Percentiles rank a stretch among this genome's conserved stretches.
phyloP scores from a whole-genome alignment of 2,888 invertebrate species.

The Chouioia cunea region DNA sequence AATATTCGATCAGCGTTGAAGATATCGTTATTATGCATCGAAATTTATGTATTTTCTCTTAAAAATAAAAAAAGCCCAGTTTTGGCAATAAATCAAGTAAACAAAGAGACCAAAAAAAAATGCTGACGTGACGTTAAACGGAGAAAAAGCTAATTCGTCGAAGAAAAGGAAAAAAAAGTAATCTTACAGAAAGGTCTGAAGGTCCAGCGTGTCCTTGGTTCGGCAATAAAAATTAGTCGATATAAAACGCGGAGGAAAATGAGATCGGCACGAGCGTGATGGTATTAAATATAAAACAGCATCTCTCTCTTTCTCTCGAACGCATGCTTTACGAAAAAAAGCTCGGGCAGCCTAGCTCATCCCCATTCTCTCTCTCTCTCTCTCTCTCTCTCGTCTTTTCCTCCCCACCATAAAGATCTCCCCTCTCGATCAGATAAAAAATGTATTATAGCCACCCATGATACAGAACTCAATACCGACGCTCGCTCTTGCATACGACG shows the following conservation, averaged over 20 bases:
- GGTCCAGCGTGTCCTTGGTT: constrained; percentile 43
- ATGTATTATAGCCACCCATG: constrained; percentile 68
- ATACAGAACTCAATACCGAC: constrained; percentile 67
- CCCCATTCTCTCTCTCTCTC: constrained; percentile 42
- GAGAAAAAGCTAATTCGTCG: constrained; percentile 10
- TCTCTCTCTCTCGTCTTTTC: constrained; percentile 51
- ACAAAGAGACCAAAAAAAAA: background rate
- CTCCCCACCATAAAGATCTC: constrained; percentile 66
- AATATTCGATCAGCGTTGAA: too few relatives aligned
- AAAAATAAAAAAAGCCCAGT: too few relatives aligned
- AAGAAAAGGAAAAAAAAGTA: constrained; percentile 35
- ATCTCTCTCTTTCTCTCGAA: too few relatives aligned
- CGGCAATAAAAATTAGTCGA: constrained; percentile 48
- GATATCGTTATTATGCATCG: too few relatives aligned
- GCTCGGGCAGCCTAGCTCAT: too few relatives aligned
- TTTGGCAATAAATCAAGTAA: constrained; percentile 15
- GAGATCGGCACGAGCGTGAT: constrained; percentile 45
- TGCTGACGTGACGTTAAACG: too few relatives aligned
- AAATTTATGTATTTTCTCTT: too few relatives aligned
- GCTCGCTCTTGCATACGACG: too few relatives aligned
- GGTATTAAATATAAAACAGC: constrained; percentile 48
- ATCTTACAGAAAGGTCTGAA: constrained; percentile 43
- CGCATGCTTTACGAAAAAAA: background rate
- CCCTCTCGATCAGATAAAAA: constrained; percentile 68
- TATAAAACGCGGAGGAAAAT: constrained; percentile 45